A percentile compares a stretch with the other conserved stretches of the same genome.
Conservation (phyloP, 1,140 invertebrate species). For the Leptopilina boulardi region DNA sequence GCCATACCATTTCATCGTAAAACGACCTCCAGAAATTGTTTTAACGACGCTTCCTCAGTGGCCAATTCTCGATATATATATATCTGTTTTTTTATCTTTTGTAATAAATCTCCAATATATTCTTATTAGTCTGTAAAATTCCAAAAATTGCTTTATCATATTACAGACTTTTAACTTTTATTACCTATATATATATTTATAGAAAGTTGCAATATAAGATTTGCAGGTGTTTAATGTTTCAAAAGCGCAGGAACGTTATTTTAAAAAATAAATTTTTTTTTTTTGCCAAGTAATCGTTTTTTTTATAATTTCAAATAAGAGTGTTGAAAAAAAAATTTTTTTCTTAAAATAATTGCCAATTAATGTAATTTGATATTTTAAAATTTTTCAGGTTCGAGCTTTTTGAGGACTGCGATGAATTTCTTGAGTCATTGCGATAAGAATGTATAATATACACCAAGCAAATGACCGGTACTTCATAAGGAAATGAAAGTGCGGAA, state of each 20-base stretch:
- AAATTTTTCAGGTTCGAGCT: too few species aligned
- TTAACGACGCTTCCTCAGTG: slow-evolving; percentile 23
- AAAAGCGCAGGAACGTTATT: too few species aligned
- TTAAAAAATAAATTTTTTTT: too few species aligned
- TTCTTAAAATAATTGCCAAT: too few species aligned
- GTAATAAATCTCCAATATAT: slow-evolving; percentile 28
- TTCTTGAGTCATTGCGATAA: not conserved
- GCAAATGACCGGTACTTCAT: slow-evolving; percentile 53
- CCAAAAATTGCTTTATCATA: slow-evolving; percentile 41
- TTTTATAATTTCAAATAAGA: too few species aligned
- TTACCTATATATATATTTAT: not conserved
- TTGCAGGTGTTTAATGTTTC: not conserved
- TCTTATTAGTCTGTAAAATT: slow-evolving; percentile 36
- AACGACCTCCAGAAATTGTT: slow-evolving; percentile 37
- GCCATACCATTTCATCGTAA: slow-evolving; percentile 23
- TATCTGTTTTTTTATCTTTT: not conserved
- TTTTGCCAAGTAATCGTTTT: too few species aligned
- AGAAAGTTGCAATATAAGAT: too few species aligned
- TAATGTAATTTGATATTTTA: too few species aligned
- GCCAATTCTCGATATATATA: not conserved
- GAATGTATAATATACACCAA: not conserved
- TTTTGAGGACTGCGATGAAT: too few species aligned
- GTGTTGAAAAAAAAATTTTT: too few species aligned
- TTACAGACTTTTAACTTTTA: not conserved
- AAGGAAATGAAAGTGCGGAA: slow-evolving; percentile 59